A percentile compares a stretch with the other conserved stretches of the same genome.
phyloP scores from a whole-genome alignment of 30 jellyfish, hydroid and myxozoan species.

The Rhopilema esculentum region DNA sequence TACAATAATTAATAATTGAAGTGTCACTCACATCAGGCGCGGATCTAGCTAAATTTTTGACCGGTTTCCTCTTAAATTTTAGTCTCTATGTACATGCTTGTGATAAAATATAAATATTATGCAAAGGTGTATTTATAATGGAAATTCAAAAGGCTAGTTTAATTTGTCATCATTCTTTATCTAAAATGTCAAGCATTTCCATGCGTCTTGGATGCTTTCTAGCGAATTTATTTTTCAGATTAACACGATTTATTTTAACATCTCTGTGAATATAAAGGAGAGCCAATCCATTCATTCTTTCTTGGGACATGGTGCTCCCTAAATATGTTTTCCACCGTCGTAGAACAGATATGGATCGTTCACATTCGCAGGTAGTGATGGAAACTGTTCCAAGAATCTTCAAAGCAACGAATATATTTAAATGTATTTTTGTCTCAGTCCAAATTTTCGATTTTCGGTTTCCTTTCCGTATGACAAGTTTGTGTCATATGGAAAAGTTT shows the following conservation, averaged over 20 bases:
- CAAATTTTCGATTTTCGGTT: no score
- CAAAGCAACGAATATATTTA: slow-evolving; percentile 8
- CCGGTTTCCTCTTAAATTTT: background rate
- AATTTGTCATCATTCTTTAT: background rate
- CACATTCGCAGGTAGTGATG: slow-evolving; percentile 1
- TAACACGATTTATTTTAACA: background rate
- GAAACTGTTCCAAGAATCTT: slow-evolving; percentile 13
- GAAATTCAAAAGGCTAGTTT: background rate
- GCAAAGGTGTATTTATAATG: background rate
- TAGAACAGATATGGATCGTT: background rate
- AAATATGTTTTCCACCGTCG: slow-evolving; percentile 8
- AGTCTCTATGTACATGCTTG: background rate
- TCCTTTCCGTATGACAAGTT: no score
- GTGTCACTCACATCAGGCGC: no score
- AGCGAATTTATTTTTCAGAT: background rate
- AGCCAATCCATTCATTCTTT: slow-evolving; percentile 22
- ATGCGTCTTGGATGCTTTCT: slow-evolving; percentile 14
- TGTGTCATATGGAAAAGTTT: no score
- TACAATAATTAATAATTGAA: no score
- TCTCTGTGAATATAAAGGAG: slow-evolving; percentile 6
- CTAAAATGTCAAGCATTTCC: slow-evolving; percentile 21
- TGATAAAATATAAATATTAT: no score
- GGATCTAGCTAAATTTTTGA: background rate
- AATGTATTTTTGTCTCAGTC: no score
- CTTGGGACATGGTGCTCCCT: slow-evolving; percentile 18